phyloP scores from a whole-genome alignment of 2,113 vertebrate species.

The Calyptommatus sinebrachiatus region DNA sequence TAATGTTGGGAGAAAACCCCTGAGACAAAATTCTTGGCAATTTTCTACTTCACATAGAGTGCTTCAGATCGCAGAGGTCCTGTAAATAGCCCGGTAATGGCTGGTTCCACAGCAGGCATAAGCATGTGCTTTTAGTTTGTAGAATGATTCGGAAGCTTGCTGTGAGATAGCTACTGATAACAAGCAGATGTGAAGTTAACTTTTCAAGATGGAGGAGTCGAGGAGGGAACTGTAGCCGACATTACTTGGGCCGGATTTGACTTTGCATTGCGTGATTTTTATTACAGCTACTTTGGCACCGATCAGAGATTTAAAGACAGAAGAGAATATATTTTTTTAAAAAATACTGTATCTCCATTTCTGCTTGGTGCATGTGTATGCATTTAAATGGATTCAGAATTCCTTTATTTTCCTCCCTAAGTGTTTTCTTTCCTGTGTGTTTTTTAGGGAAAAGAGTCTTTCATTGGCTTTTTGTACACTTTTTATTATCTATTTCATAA shows the following conservation, averaged over 20 bases:
- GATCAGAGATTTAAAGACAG: not conserved
- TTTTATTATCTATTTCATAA: not conserved
- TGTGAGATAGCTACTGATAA: slow-evolving; percentile 77
- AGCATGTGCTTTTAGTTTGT: slow-evolving; percentile 85
- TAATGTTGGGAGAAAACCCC: slow-evolving; percentile 44
- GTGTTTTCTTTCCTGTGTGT: too few relatives aligned
- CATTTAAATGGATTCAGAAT: not conserved
- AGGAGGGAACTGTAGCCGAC: slow-evolving; percentile 43
- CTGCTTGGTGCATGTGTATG: not conserved
- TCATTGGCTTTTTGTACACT: not conserved
- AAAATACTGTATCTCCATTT: not conserved
- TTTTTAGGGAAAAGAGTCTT: not conserved
- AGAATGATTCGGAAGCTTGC: slow-evolving; percentile 71
- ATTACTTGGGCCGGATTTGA: slow-evolving; percentile 49
- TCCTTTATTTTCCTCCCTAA: not conserved
- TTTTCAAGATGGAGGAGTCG: slow-evolving; percentile 56
- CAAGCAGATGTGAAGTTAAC: slow-evolving; percentile 77
- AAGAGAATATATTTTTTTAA: not conserved
- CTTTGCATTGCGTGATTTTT: slow-evolving; percentile 38
- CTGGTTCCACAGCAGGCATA: slow-evolving; percentile 69
- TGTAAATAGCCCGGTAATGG: slow-evolving; percentile 73
- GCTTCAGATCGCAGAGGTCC: slow-evolving; percentile 65
- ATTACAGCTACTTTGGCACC: not conserved
- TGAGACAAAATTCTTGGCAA: slow-evolving; percentile 55
- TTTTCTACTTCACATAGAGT: slow-evolving; percentile 46